Conservation (phyloP, 2,888 invertebrate genomes). For the Coecobrya sp. region DNA sequence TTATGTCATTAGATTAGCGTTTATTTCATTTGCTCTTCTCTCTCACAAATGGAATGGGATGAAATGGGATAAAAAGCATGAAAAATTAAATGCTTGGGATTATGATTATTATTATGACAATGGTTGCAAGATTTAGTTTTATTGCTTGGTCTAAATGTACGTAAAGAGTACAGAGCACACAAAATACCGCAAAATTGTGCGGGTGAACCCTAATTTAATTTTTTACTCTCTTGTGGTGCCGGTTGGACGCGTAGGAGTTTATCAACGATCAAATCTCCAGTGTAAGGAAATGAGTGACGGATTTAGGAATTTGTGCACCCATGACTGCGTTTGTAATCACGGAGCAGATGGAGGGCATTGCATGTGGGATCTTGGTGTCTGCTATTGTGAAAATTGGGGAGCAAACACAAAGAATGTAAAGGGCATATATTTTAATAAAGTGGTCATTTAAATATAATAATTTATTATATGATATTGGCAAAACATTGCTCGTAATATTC, state of each 20-base stretch:
- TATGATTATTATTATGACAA: conserved; percentile 22
- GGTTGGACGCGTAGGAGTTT: not conserved
- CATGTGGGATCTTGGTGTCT: conserved; percentile 59
- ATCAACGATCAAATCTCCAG: conserved; percentile 45
- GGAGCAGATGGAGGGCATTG: conserved; percentile 67
- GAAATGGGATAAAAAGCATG: not conserved
- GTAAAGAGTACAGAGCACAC: not conserved
- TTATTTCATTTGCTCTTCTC: not conserved
- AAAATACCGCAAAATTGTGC: not conserved
- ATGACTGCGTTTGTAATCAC: conserved; percentile 67
- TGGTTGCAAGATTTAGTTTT: not conserved
- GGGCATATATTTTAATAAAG: not conserved
- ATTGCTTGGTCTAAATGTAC: not conserved
- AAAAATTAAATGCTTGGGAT: conserved; percentile 12
- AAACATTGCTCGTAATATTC: too few species aligned
- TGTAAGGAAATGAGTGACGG: conserved; percentile 62
- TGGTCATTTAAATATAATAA: too few species aligned
- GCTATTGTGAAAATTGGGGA: conserved; percentile 68
- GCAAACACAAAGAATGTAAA: conserved; percentile 53
- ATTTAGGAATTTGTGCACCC: conserved; percentile 54
- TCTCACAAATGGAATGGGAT: not conserved
- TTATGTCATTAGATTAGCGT: conserved; percentile 30
- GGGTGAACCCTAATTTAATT: not conserved
- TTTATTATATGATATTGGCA: too few species aligned
- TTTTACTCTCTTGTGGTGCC: not conserved